A percentile compares a stretch with the other conserved stretches of the same genome.
Conservation (phyloP, 2,888 invertebrate species). For the Mermis nigrescens region DNA sequence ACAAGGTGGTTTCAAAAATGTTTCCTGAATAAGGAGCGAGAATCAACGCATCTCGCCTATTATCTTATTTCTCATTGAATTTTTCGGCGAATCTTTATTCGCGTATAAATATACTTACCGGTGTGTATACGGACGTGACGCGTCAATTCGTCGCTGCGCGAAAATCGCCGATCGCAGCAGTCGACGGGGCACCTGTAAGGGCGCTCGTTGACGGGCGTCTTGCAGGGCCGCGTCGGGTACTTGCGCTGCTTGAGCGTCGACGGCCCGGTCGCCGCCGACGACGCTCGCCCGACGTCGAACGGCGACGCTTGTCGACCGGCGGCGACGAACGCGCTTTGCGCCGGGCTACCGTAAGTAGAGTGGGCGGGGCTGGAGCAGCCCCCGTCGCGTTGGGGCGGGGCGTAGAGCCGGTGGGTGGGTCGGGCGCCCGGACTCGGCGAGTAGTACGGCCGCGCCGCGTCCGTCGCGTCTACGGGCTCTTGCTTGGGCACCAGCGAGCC, state of each 20-base stretch:
- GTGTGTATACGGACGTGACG: slow-evolving; percentile 97
- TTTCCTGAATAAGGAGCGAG: too few species aligned
- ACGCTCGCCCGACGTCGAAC: not conserved
- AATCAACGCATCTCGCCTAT: too few species aligned
- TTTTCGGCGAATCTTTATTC: too few species aligned
- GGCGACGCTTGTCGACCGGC: not conserved
- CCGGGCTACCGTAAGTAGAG: too few species aligned
- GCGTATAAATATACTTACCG: too few species aligned
- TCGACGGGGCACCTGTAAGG: slow-evolving; percentile 96
- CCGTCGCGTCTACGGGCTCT: not conserved
- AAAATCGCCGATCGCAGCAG: slow-evolving; percentile 86
- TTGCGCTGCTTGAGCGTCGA: slow-evolving; percentile 10
- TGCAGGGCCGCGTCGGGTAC: slow-evolving; percentile 48
- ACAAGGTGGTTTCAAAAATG: too few species aligned
- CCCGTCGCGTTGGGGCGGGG: too few species aligned
- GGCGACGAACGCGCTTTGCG: not conserved
- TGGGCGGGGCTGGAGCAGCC: too few species aligned
- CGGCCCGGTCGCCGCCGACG: not conserved
- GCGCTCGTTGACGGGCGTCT: slow-evolving; percentile 88
- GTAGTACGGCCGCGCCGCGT: too few species aligned
- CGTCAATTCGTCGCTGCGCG: slow-evolving; percentile 89
- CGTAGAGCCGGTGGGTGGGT: too few species aligned
- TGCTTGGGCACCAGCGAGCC: not conserved
- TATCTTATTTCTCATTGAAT: too few species aligned
- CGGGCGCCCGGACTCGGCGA: not conserved